Base-by-base conservation (phyloP, 2,113 vertebrate species). In the Tragulus kanchil region DNA sequence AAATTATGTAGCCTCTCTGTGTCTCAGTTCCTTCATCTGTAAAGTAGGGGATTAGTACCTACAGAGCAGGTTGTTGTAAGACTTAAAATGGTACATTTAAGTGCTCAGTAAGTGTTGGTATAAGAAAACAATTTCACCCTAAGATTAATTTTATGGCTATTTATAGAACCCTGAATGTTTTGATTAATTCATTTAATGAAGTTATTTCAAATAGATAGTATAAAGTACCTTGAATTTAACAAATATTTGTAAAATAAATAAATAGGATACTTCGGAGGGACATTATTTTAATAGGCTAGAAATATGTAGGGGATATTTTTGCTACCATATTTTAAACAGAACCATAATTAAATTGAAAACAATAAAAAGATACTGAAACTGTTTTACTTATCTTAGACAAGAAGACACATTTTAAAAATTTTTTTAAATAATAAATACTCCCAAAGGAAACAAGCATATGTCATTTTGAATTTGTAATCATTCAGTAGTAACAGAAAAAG, bases 201-300 rank as follows among this genome's bases (percentile, higher is more conserved):
- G 36, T 75, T 87, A 93, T 94, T 92, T 75, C 36, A 87, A 94
- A 92, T 3, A 90, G 11, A 94, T 2, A 93, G 54, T 84, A 19
- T 78, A 82, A 77, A 92, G 13, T 91, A 78, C 11, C 56, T 28
- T 92, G 56, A 28, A 82, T 45, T 93, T 89, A 78, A 87, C 31
- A 97, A 95, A 73, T 65, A 96, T 89, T 78, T 95, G 31, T 90
- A 17, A 95, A 82, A 67, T 85, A 94, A 73, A 59, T 56, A 73
- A 93, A 67, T 54, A 96, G 23, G 3, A 78, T 78, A 84, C 56
- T 92, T 84, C 75, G 31, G 93, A 94, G 31, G 23, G 26, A 9
- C 3, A 88, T 54, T 16, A 67, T 79, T 97, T 96, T 65, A 90
- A 93, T 65, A 89, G 56, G 9, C 36, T 59, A 85, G 54, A 95